Percentiles rank a stretch among this genome's conserved stretches.
These are phyloP conservation scores for Percopsis transmontana DNA, from an alignment of 2,113 vertebrate species.

Conservation along the genomic window DNA sequence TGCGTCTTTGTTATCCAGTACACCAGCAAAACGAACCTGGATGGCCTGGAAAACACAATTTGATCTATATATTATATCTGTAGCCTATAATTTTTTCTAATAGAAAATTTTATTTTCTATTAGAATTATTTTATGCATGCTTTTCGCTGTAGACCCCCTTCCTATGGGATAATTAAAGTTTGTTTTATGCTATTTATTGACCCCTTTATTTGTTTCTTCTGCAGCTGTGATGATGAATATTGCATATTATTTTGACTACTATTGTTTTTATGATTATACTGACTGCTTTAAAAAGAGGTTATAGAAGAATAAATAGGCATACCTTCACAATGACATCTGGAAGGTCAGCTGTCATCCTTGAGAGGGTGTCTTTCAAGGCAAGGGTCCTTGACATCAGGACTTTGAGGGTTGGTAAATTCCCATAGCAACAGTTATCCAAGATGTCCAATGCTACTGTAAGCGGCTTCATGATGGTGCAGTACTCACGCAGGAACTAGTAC, in stretches of 20 bases:
- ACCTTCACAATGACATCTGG: constrained; percentile 27
- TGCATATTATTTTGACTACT: too few relatives aligned
- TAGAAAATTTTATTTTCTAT: too few relatives aligned
- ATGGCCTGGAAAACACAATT: constrained; percentile 1
- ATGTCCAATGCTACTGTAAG: constrained; percentile 20
- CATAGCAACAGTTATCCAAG: constrained; percentile 23
- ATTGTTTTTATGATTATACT: too few relatives aligned
- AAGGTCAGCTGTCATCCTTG: constrained; percentile 24
- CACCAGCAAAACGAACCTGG: neutral
- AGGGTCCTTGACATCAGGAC: constrained; percentile 23
- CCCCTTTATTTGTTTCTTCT: too few relatives aligned
- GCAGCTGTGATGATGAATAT: too few relatives aligned
- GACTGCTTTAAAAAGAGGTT: too few relatives aligned
- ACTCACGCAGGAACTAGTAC: constrained; percentile 21
- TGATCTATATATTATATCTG: neutral
- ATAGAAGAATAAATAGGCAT: neutral
- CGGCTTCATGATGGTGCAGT: constrained; percentile 13
- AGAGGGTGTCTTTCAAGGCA: constrained; percentile 11
- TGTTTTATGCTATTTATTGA: too few relatives aligned
- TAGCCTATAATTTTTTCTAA: too few relatives aligned
- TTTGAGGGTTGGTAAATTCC: constrained; percentile 11
- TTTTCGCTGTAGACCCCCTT: too few relatives aligned
- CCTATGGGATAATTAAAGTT: too few relatives aligned
- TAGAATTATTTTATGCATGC: too few relatives aligned
- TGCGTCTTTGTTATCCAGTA: neutral